These are phyloP conservation scores for Macquaria australasica DNA, from an alignment of 2,113 vertebrate genomes.

Conservation along the genomic window DNA sequence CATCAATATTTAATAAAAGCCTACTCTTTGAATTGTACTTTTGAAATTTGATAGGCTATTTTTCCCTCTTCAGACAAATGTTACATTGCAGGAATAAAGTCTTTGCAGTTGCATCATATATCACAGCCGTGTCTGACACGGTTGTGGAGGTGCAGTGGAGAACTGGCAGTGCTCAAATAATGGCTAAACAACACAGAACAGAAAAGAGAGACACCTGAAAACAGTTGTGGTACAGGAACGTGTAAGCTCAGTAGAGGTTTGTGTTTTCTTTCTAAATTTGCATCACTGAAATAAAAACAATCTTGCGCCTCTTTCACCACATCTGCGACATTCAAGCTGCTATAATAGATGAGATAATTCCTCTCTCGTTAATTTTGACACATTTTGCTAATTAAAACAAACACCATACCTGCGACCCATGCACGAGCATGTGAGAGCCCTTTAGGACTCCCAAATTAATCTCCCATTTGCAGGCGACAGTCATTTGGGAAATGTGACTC, in stretches of 20 bases:
- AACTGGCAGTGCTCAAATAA: constrained; percentile 25
- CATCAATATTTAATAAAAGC: constrained; percentile 72
- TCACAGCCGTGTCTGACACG: constrained; percentile 27
- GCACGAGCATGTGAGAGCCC: neutral
- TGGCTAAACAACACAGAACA: constrained; percentile 36
- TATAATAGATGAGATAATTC: neutral
- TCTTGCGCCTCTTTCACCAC: neutral
- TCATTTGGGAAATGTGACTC: neutral
- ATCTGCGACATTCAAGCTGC: constrained; percentile 3
- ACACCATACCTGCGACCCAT: neutral
- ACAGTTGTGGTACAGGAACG: neutral
- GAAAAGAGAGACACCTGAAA: constrained; percentile 11
- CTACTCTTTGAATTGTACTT: constrained; percentile 60
- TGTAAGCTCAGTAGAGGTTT: neutral
- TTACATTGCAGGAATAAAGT: constrained; percentile 40
- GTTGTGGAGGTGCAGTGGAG: constrained; percentile 5
- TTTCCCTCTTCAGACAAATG: constrained; percentile 52
- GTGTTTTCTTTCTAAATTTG: constrained; percentile 9
- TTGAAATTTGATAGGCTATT: constrained; percentile 56
- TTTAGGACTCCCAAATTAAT: neutral
- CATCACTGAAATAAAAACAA: neutral
- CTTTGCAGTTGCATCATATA: constrained; percentile 54
- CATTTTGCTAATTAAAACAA: neutral
- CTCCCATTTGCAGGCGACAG: neutral
- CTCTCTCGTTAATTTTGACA: neutral